A percentile compares a stretch with the other conserved stretches of the same genome.
Evolutionary conservation across 1,140 invertebrate species (phyloP).

Genomic region (Drosophila orena): DNA sequence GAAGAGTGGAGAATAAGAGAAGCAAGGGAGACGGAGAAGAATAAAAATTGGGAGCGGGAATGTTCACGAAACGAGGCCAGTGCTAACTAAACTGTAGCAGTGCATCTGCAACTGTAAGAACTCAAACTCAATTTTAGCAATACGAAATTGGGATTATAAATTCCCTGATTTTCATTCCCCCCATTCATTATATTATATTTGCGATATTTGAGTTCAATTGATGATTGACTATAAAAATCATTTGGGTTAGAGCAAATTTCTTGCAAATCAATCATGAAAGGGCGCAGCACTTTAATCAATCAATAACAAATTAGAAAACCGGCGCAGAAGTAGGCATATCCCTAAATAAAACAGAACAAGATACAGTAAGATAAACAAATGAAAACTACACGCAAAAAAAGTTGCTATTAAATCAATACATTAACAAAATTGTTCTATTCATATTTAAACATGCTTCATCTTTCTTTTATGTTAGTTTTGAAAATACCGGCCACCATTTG

Average conservation of each 20-base stretch:
- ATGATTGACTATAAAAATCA: neutral
- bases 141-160: too few species aligned
- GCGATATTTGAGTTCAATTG: neutral
- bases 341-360: neutral
- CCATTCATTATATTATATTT: neutral
- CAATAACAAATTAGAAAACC: neutral
- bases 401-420: neutral
- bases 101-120: slow-evolving; percentile 1
- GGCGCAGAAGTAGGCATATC: slow-evolving; percentile 20
- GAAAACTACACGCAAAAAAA: neutral
- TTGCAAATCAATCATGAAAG: slow-evolving; percentile 10
- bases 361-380: slow-evolving; percentile 9
- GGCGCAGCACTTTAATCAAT: slow-evolving; percentile 7
- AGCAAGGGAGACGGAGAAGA: neutral
- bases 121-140: neutral
- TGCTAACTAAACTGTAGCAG: slow-evolving; percentile 4
- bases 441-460: too few species aligned
- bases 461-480: neutral
- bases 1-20: neutral
- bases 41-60: neutral
- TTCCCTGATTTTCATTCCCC: neutral
- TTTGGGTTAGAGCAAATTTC: neutral
- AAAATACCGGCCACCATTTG: neutral
- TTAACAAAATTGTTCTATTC: too few species aligned
- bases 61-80: slow-evolving; percentile 11